phyloP scores from a whole-genome alignment of 2,888 invertebrate genomes.

The Acleris laterana region DNA sequence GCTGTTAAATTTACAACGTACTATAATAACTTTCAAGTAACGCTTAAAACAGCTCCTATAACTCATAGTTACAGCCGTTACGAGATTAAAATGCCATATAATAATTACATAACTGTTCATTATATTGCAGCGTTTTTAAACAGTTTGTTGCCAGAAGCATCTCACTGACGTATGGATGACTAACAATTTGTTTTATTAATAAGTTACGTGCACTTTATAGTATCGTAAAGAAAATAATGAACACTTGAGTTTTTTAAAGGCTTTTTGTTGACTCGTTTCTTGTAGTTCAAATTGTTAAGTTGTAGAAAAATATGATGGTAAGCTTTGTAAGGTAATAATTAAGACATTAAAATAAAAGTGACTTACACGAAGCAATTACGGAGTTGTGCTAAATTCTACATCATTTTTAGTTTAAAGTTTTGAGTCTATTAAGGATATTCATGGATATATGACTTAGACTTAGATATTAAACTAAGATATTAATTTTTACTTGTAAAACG shows the following conservation, averaged over 20 bases:
- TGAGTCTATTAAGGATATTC: too few relatives aligned
- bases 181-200: conserved; percentile 30
- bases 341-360: too few relatives aligned
- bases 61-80: conserved; percentile 22
- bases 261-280: neutral
- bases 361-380: too few relatives aligned
- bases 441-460: too few relatives aligned
- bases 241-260: neutral
- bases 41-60: conserved; percentile 16
- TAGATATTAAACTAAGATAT: too few relatives aligned
- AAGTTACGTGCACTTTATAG: conserved; percentile 22
- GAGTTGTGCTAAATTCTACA: too few relatives aligned
- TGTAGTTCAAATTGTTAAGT: neutral
- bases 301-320: neutral
- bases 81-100: conserved; percentile 33
- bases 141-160: conserved; percentile 23
- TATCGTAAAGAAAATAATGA: conserved; percentile 22
- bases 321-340: too few relatives aligned
- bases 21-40: conserved; percentile 18
- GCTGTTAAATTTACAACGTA: neutral
- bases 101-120: conserved; percentile 28
- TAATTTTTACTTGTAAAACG: too few relatives aligned
- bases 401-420: too few relatives aligned
- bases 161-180: conserved; percentile 34
- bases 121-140: conserved; percentile 19